Evolutionary conservation across 2,797 vertebrate genomes (phyloP).

Genomic region (Mormyrus hasselquistii): DNA sequence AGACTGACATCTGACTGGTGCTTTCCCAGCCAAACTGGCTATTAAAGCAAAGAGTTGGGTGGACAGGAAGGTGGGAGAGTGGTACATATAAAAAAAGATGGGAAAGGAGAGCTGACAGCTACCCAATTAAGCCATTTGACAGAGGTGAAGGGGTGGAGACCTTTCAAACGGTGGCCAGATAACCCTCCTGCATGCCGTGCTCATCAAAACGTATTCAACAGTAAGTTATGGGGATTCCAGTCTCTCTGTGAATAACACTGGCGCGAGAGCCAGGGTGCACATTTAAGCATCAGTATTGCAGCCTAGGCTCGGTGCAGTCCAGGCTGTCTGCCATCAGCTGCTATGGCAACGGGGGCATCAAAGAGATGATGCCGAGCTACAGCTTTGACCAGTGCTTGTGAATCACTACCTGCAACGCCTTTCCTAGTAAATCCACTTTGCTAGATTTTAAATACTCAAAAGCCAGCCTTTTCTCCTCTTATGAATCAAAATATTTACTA

Average conservation of each 20-base stretch:
- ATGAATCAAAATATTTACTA: not conserved
- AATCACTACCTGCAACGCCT: not conserved
- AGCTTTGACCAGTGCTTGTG: not conserved
- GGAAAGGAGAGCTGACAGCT: not conserved
- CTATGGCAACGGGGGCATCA: not conserved
- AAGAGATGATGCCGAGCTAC: not conserved
- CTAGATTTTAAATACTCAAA: not conserved
- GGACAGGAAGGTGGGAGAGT: not conserved
- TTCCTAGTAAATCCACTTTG: not conserved
- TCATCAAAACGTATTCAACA: not conserved
- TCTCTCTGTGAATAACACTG: not conserved
- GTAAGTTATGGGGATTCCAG: not conserved
- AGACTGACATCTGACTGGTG: not conserved
- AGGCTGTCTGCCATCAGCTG: not conserved
- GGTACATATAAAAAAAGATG: not conserved
- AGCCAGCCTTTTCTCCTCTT: not conserved
- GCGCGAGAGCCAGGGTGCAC: not conserved
- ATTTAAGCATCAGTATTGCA: not conserved
- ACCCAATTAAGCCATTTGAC: conserved; percentile 11
- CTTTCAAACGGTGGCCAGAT: not conserved
- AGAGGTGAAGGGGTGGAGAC: not conserved
- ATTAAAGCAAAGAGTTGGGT: not conserved
- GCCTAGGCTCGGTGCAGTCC: not conserved
- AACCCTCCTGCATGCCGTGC: not conserved
- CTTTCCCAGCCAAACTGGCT: not conserved